Conservation (phyloP, 2,797 vertebrate genomes). For the Triplophysa yarkandensis region DNA sequence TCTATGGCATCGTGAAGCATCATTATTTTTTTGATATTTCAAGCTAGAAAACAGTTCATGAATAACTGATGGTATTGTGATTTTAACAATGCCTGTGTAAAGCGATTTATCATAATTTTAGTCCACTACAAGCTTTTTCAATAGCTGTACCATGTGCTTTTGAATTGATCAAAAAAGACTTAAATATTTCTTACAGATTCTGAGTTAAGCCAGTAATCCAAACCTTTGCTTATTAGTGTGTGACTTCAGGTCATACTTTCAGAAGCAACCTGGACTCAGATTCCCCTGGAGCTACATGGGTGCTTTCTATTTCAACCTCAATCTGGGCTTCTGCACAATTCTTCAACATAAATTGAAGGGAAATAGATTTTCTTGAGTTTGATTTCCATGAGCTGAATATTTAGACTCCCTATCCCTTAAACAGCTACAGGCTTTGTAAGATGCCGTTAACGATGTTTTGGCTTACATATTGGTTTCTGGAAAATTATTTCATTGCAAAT, state of each 20-base stretch:
- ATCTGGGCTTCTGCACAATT: conserved; percentile 52
- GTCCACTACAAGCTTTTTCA: conserved; percentile 1
- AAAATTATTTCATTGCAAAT: conserved; percentile 45
- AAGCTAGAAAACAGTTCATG: background rate
- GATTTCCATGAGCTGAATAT: conserved; percentile 55
- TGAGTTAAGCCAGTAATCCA: conserved; percentile 25
- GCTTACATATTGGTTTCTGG: conserved; percentile 15
- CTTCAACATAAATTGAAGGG: conserved; percentile 51
- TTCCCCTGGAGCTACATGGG: conserved; percentile 35
- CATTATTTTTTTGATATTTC: too few species aligned
- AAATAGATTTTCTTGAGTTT: conserved; percentile 56
- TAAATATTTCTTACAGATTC: conserved; percentile 16
- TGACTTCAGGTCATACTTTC: conserved; percentile 42
- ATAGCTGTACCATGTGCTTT: conserved; percentile 10
- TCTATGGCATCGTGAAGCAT: too few species aligned
- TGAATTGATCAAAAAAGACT: conserved; percentile 13
- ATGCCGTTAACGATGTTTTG: conserved; percentile 38
- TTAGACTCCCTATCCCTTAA: conserved; percentile 42
- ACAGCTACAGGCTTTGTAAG: conserved; percentile 46
- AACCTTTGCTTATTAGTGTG: conserved; percentile 42
- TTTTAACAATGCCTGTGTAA: background rate
- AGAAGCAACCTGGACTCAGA: conserved; percentile 28
- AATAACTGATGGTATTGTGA: background rate
- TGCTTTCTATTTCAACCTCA: conserved; percentile 49
- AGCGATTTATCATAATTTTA: background rate